These are phyloP conservation scores for Temnothorax curvispinosus DNA, from an alignment of 1,140 invertebrate species.

Conservation along the genomic window DNA sequence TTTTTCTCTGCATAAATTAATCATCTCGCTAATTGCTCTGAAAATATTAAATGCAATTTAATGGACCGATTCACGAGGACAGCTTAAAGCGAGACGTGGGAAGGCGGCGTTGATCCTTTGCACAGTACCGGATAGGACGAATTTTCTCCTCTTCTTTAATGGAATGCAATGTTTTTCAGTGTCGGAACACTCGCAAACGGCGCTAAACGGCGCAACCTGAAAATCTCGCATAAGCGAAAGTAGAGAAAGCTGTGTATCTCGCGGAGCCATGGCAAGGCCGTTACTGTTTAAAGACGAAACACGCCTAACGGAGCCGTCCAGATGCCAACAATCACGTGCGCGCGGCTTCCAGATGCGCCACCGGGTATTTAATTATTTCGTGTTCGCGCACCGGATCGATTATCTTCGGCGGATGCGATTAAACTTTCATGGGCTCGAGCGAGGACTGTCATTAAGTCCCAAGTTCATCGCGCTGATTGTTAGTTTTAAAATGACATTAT, in stretches of 20 bases:
- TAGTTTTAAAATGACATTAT: not conserved
- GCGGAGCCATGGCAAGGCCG: slow-evolving; percentile 65
- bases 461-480: slow-evolving; percentile 16
- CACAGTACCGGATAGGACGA: not conserved
- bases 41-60: not conserved
- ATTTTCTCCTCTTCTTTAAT: not conserved
- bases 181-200: slow-evolving; percentile 5
- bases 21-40: slow-evolving; percentile 3
- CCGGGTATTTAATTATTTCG: slow-evolving; percentile 29
- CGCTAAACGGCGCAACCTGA: slow-evolving; percentile 60
- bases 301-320: slow-evolving; percentile 36
- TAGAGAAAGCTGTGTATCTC: slow-evolving; percentile 78
- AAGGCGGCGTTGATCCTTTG: not conserved
- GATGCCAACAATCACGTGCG: slow-evolving; percentile 63
- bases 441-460: not conserved
- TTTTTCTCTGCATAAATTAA: not conserved
- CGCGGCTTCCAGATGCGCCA: slow-evolving; percentile 14
- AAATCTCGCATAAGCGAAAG: slow-evolving; percentile 81
- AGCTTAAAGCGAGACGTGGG: not conserved
- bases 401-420: slow-evolving; percentile 13
- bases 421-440: slow-evolving; percentile 12
- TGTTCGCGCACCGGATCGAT: slow-evolving; percentile 7
- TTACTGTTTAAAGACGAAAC: slow-evolving; percentile 63
- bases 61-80: not conserved
- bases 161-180: slow-evolving; percentile 39